Evolutionary conservation across 2,113 vertebrate genomes (phyloP).

Genomic region (Rhinolophus ferrumequinum): DNA sequence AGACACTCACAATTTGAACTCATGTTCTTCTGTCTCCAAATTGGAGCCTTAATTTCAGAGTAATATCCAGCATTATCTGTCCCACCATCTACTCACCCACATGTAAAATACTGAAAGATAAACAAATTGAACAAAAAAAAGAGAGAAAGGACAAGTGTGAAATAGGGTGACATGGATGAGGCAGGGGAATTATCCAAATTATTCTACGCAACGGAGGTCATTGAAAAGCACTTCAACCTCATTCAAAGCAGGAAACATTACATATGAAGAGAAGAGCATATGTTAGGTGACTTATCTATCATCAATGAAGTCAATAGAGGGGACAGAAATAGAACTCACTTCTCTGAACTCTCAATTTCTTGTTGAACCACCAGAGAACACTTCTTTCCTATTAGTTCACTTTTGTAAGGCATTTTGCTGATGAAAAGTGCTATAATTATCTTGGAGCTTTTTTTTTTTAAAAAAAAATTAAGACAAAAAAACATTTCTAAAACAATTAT

Average conservation of each 20-base stretch:
- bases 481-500: slow-evolving; percentile 81
- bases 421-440: slow-evolving; percentile 76
- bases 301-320: not conserved
- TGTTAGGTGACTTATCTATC: slow-evolving; percentile 14
- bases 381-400: slow-evolving; percentile 67
- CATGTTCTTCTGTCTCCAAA: not conserved
- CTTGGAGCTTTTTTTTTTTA: slow-evolving; percentile 17
- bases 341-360: slow-evolving; percentile 66
- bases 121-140: not conserved
- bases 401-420: slow-evolving; percentile 47
- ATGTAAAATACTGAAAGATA: not conserved
- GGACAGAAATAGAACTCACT: slow-evolving; percentile 56
- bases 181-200: not conserved
- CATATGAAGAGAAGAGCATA: not conserved
- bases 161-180: not conserved
- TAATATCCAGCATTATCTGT: not conserved
- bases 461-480: slow-evolving; percentile 72
- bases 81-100: no score
- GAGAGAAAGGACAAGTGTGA: not conserved
- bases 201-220: not conserved
- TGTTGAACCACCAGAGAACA: slow-evolving; percentile 69
- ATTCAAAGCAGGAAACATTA: not conserved
- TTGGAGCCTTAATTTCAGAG: not conserved
- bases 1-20: not conserved
- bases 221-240: not conserved